phyloP scores from a whole-genome alignment of 2,797 vertebrate genomes.

The Petrocephalus sullivani region DNA sequence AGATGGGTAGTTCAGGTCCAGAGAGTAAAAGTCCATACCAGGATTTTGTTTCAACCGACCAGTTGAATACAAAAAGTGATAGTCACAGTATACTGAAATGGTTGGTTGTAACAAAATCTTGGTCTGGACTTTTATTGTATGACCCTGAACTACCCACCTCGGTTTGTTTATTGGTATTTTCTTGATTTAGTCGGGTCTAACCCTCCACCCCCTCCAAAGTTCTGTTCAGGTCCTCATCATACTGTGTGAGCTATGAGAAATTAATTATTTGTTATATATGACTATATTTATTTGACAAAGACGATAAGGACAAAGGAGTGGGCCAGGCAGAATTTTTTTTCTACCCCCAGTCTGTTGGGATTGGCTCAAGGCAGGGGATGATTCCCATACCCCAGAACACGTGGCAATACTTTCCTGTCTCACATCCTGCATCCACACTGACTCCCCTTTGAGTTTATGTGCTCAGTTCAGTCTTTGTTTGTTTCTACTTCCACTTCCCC shows the following conservation, averaged over 20 bases:
- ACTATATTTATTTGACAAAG: neutral
- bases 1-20: neutral
- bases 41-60: neutral
- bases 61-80: neutral
- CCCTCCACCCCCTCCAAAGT: neutral
- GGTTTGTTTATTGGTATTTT: neutral
- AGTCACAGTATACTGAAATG: neutral
- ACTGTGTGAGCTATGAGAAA: neutral
- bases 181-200: neutral
- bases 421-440: neutral
- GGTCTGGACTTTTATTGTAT: neutral
- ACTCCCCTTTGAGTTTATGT: neutral
- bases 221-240: neutral
- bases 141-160: neutral
- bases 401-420: neutral
- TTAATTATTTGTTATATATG: neutral
- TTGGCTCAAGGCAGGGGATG: neutral
- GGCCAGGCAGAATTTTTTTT: neutral
- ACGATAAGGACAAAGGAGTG: neutral
- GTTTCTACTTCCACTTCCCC: neutral
- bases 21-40: neutral
- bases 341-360: neutral
- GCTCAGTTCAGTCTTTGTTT: neutral
- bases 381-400: neutral
- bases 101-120: neutral